Base-by-base conservation (phyloP, 1,140 invertebrate genomes). In the Patella vulgata region DNA sequence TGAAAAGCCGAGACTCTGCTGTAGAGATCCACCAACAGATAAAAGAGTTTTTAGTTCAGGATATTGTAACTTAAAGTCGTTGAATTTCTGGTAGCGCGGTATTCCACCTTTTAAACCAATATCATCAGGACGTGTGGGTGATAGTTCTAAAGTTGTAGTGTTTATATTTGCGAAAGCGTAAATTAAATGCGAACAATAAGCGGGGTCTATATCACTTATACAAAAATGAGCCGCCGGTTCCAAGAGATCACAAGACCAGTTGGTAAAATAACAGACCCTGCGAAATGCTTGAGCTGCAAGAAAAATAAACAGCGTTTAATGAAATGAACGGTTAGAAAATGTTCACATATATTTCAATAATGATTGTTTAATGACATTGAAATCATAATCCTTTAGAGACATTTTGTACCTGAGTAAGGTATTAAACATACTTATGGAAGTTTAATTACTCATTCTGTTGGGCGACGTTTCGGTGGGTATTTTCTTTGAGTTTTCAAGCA, bases 121-220 rank as follows among this genome's bases (percentile, higher is more conserved):
- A 46, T 67, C 63, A n/a, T 67, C 56, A 0, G 44, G 17, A 27
- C 63, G 30, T 0, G 68, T 51, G 2, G 63, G 54, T 3, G 28
- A 23, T 4, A 70, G 51, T 33, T 21, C 33, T 8, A 81, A 46
- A 4, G 59, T 47, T 31, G 66, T 56, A 28, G 46, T 59, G 28
- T 93, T 89, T 70, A 92, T 71, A 5, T 88, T 88, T 1, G 91
- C 91, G 68, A 91, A 92, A 14, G 89, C 89, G 74, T 94, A 94
- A 50, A 94, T 87, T 5, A 94, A 78, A 78, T 95, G 92, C 5
- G 91, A 91, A 83, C 93, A 95, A 73, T 89, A 87, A 11, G 86
- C 87, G 0, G 89, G 88, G 28, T 93, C 89, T 3, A 94, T 81
- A 55, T 90, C 86, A 11, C 87, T 82, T 14, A 70, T 43, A 2